Evolutionary conservation across 2,797 vertebrate genomes (phyloP).

Genomic region (Pagetopsis macropterus): DNA sequence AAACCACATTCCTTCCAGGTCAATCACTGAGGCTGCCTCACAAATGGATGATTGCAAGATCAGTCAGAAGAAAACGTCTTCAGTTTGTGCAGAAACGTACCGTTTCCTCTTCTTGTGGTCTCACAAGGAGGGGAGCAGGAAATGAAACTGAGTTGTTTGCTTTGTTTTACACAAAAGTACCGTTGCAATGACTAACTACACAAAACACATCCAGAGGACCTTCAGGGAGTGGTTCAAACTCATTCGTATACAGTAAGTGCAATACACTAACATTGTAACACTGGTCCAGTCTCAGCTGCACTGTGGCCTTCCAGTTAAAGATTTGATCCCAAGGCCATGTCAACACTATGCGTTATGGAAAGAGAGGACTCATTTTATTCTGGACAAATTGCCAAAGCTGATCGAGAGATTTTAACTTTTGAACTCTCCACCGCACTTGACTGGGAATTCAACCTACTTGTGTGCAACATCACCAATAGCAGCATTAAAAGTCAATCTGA

Average conservation of each 20-base stretch:
- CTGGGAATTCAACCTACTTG: background rate
- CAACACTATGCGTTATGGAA: background rate
- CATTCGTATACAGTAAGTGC: background rate
- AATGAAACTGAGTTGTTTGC: background rate
- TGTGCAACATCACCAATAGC: background rate
- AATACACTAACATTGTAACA: background rate
- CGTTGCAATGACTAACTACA: slow-evolving; percentile 1
- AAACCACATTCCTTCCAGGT: slow-evolving; percentile 67
- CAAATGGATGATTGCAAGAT: slow-evolving; percentile 40
- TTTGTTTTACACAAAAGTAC: background rate
- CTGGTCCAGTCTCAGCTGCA: slow-evolving; percentile 4
- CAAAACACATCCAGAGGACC: slow-evolving; percentile 5
- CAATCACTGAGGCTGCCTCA: slow-evolving; percentile 44
- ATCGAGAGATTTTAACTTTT: background rate
- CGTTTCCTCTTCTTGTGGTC: slow-evolving; percentile 5
- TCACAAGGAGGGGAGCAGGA: no score
- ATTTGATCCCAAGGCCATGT: background rate
- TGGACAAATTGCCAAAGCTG: slow-evolving; percentile 1
- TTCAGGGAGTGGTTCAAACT: background rate
- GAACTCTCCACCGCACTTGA: background rate
- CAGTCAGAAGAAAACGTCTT: background rate
- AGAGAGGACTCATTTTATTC: slow-evolving; percentile 24
- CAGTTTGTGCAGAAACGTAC: background rate
- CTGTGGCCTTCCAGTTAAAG: background rate
- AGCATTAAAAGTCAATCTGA: slow-evolving; percentile 1